Conservation (phyloP, 2,113 vertebrate species). For the Delphinapterus leucas region DNA sequence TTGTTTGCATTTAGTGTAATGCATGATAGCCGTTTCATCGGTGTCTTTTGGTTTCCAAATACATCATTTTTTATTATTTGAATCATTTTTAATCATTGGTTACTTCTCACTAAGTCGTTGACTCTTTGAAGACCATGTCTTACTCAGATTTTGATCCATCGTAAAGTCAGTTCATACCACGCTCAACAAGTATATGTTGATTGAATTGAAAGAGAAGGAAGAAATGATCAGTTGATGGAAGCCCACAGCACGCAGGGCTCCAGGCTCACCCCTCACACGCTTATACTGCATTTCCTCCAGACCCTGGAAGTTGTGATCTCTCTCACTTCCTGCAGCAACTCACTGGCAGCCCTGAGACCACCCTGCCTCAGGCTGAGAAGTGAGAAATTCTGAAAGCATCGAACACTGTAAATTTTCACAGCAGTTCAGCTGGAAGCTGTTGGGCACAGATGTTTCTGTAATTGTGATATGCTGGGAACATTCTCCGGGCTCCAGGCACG, state of each 20-base stretch:
- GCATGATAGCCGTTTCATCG: neutral
- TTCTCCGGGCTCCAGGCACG: conserved; percentile 74
- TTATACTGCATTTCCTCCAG: neutral
- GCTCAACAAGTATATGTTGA: neutral
- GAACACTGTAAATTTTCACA: conserved; percentile 80
- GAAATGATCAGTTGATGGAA: neutral
- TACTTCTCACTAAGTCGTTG: neutral
- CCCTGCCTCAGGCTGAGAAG: conserved; percentile 72
- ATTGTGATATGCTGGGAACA: conserved; percentile 86
- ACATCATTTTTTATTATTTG: neutral
- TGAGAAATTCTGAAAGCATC: conserved; percentile 76
- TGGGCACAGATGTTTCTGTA: conserved; percentile 86
- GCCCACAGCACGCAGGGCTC: neutral
- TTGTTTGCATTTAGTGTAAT: neutral
- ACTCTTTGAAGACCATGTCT: neutral
- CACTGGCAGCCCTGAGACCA: conserved; percentile 64
- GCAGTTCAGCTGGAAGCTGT: conserved; percentile 76
- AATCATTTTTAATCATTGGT: neutral
- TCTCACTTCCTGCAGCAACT: conserved; percentile 56
- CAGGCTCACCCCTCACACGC: neutral
- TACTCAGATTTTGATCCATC: neutral
- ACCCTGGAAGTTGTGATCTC: conserved; percentile 57
- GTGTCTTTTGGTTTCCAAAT: neutral
- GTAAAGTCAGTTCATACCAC: neutral
- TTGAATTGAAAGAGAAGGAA: neutral